phyloP scores from a whole-genome alignment of 2,797 vertebrate species.

The Sebastes goodei region DNA sequence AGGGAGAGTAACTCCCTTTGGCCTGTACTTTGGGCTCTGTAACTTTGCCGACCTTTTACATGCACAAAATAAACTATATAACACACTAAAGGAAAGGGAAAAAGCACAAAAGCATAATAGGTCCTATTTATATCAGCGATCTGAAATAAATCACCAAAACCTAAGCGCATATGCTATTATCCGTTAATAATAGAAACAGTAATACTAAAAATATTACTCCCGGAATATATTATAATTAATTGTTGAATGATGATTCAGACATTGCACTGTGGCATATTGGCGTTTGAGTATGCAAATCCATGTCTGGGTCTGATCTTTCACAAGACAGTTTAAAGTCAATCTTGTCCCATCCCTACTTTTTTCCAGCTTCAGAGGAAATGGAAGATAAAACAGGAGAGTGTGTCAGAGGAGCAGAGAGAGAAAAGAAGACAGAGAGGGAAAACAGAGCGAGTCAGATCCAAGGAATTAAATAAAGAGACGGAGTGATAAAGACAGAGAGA shows the following conservation, averaged over 20 bases:
- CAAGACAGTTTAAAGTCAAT: conserved; percentile 38
- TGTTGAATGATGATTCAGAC: conserved; percentile 4
- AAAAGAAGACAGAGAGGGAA: conserved; percentile 18
- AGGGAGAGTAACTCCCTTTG: neutral
- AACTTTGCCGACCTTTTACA: neutral
- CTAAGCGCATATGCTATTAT: neutral
- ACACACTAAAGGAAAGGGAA: neutral
- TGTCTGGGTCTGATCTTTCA: conserved; percentile 48
- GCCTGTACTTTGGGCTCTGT: neutral
- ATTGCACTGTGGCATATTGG: neutral
- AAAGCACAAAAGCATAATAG: no score
- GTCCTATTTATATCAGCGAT: neutral
- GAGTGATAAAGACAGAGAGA: conserved; percentile 51
- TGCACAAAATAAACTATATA: neutral
- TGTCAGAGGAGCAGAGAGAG: conserved; percentile 17
- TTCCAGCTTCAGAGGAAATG: conserved; percentile 49
- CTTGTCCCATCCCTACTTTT: conserved; percentile 34
- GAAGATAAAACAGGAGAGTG: conserved; percentile 27
- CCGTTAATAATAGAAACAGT: neutral
- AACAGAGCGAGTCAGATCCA: conserved; percentile 45
- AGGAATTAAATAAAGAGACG: conserved; percentile 53
- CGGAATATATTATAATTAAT: neutral
- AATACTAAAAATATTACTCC: neutral
- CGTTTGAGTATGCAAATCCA: conserved; percentile 36
- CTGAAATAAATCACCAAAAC: neutral